A percentile compares a stretch with the other conserved stretches of the same genome.
phyloP scores from a whole-genome alignment of 2,113 vertebrate species.

The Zingel zingel region DNA sequence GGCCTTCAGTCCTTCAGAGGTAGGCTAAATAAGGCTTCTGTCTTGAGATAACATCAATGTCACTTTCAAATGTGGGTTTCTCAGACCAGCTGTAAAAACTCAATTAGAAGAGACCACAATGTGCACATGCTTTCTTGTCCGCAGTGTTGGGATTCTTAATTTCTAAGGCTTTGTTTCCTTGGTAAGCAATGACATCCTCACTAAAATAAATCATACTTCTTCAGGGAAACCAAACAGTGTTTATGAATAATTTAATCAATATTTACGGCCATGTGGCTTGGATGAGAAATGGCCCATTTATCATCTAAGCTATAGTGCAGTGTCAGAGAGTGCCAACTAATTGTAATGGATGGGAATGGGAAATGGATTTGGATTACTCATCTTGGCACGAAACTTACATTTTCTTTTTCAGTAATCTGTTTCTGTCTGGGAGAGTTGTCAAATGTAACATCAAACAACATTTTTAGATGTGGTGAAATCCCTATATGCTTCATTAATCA shows the following conservation, averaged over 20 bases:
- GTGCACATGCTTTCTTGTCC: not conserved
- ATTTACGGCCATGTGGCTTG: not conserved
- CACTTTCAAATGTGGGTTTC: slow-evolving; percentile 46
- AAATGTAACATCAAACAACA: not conserved
- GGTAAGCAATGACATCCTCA: not conserved
- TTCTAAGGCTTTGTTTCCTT: not conserved
- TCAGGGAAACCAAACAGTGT: not conserved
- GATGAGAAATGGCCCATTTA: not conserved
- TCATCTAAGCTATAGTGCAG: not conserved
- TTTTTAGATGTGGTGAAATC: not conserved
- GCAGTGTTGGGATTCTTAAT: not conserved
- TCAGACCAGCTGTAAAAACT: slow-evolving; percentile 70
- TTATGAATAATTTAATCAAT: not conserved
- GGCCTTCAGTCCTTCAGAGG: slow-evolving; percentile 41
- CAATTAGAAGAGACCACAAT: not conserved
- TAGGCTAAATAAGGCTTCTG: slow-evolving; percentile 31
- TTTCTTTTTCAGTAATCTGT: not conserved
- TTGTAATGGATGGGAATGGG: not conserved
- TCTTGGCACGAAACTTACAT: not conserved
- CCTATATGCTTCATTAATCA: not conserved
- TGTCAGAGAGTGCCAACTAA: not conserved
- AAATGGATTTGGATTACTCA: not conserved
- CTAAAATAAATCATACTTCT: not conserved
- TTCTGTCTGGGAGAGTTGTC: not conserved
- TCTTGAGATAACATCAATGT: slow-evolving; percentile 14